Evolutionary conservation across 1,140 invertebrate species (phyloP).

Genomic region (Drosophila rhopaloa): DNA sequence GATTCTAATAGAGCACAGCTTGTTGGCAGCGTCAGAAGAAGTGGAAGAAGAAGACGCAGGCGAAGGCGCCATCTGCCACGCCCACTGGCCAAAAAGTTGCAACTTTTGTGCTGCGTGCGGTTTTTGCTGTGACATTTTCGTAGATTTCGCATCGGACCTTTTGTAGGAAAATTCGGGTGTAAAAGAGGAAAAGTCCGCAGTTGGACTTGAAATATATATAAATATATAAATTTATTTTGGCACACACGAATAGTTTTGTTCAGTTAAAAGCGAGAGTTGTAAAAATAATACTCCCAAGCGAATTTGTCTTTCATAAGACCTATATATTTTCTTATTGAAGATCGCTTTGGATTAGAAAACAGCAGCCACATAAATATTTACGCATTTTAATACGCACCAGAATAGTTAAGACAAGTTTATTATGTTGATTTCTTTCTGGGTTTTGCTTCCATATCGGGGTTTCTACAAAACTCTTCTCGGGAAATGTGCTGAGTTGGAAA

Average conservation of each 20-base stretch:
- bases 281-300: neutral
- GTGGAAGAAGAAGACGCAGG: conserved; percentile 40
- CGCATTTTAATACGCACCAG: conserved; percentile 4
- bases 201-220: neutral
- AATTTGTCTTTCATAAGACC: no score
- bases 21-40: conserved; percentile 18
- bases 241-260: neutral
- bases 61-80: conserved; percentile 33
- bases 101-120: conserved; percentile 67
- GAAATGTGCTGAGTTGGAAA: conserved; percentile 5
- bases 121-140: conserved; percentile 66
- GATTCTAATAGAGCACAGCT: conserved; percentile 55
- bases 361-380: neutral
- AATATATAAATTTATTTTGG: conserved; percentile 1
- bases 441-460: conserved; percentile 28
- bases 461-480: conserved; percentile 11
- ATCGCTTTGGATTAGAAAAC: neutral
- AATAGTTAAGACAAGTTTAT: neutral
- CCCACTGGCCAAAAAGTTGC: conserved; percentile 48
- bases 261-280: neutral
- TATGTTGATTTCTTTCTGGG: neutral
- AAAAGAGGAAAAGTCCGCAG: neutral
- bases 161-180: neutral
- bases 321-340: no score
- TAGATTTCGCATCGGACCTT: conserved; percentile 45